Evolutionary conservation across 2,888 invertebrate genomes (phyloP), one percentile per base, ranked within the genome.

Genomic region (Drosophila merina): DNA sequence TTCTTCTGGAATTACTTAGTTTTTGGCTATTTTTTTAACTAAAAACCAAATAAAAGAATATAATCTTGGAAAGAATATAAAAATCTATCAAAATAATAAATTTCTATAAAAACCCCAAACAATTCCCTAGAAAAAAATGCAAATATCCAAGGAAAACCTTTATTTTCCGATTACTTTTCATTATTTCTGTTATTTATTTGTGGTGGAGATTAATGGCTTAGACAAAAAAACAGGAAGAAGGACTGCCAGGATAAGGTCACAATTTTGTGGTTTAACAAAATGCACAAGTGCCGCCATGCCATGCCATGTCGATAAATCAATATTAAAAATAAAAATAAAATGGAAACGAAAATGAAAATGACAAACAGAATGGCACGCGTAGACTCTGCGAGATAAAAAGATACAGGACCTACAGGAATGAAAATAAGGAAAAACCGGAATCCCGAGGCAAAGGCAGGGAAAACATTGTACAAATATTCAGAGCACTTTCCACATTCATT

Each of bases 381-480:
- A 26, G 48, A 40, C 26, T 33, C 14, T 14, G 38, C 42, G 64
- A 33, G 10, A 33, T 33, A 33, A 33, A 33, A 14, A 40, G 66
- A 63, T 63, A 14, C 50, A 33, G 38, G 10, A 28, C 31, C 28
- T 25, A 2, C 20, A n/a, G n/a, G 20, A 20, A 20, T 20, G n/a
- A 54, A 54, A 30, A 25, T 12, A 40, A 64, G n/a, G 14, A 30
- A 38, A 51, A 48, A 20, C 25, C 3, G 12, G 26, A 33, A 25
- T 4, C n/a, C 49, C 44, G 42, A 48, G 68, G 38, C 26, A 47
- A 54, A 67, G 55, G 28, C 28, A 28, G 28, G 5, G 30, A 63
- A 64, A 79, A 69, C 73, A 60, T 76, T 84, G 82, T 72, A 64
- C 70, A 81, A 84, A 79, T 78, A 81, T 79, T 82, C 63, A 54